Evolutionary conservation across 2,888 invertebrate genomes (phyloP).

Genomic region (Epinotia nisella): DNA sequence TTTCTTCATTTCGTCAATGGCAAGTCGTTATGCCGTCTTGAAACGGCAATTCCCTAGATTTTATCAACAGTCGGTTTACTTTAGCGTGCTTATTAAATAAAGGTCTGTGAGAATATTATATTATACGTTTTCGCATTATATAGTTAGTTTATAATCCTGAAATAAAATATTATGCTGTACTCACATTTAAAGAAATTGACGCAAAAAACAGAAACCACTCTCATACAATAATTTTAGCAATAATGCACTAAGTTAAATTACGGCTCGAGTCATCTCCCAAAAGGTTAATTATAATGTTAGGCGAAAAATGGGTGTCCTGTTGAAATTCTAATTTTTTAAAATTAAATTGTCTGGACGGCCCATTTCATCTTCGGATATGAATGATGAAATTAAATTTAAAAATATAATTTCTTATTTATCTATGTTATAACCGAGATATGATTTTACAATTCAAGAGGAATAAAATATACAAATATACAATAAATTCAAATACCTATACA

Average conservation of each 20-base stretch:
- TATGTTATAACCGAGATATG: no score
- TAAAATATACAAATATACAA: no score
- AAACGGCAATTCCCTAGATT: conserved; percentile 2
- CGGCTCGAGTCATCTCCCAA: neutral
- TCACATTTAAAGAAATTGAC: neutral
- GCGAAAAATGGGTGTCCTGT: conserved; percentile 23
- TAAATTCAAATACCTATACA: no score
- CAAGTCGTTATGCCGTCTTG: conserved; percentile 15
- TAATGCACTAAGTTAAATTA: neutral
- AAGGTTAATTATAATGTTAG: conserved; percentile 24
- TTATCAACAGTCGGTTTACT: neutral
- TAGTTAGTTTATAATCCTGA: no score
- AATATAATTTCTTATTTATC: no score
- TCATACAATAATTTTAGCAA: no score
- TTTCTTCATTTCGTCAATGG: conserved; percentile 31
- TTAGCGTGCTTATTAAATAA: neutral
- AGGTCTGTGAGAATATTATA: no score
- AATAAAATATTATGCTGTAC: no score
- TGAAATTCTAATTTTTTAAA: conserved; percentile 29
- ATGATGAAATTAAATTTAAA: neutral
- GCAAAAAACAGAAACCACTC: neutral
- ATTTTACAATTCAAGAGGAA: no score
- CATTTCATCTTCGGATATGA: neutral
- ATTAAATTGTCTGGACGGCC: neutral
- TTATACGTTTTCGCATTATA: no score